Conservation (phyloP, 2,888 invertebrate species). For the Octonoba sinensis region DNA sequence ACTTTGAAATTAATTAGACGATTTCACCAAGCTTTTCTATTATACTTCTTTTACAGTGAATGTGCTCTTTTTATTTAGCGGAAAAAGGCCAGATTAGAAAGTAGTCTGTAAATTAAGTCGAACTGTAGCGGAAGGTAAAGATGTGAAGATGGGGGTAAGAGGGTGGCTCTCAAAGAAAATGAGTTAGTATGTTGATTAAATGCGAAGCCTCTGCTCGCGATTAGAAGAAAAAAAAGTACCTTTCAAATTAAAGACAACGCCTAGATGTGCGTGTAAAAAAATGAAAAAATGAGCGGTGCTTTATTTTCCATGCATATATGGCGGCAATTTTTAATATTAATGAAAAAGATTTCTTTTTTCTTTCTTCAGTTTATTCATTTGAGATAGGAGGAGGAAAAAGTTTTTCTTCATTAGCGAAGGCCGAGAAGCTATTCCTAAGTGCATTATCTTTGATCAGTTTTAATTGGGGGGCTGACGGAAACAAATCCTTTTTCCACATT, state of each 20-base stretch:
- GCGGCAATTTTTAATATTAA: conserved; percentile 64
- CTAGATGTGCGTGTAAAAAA: conserved; percentile 24
- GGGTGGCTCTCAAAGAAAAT: conserved; percentile 45
- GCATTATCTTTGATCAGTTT: conserved; percentile 64
- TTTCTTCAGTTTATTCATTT: conserved; percentile 45
- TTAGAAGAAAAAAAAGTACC: conserved; percentile 57
- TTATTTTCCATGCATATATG: conserved; percentile 61
- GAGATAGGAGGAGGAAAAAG: conserved; percentile 25
- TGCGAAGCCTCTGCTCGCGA: conserved; percentile 48
- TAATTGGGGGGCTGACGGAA: conserved; percentile 60
- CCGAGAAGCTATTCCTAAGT: conserved; percentile 56
- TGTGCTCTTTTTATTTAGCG: conserved; percentile 43
- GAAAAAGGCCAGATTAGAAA: conserved; percentile 56
- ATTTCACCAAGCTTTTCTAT: conserved; percentile 54
- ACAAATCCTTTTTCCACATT: conserved; percentile 64
- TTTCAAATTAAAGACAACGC: conserved; percentile 62
- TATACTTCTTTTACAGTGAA: conserved; percentile 7
- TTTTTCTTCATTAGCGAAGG: conserved; percentile 61
- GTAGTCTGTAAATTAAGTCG: conserved; percentile 62
- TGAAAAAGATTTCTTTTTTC: conserved; percentile 42
- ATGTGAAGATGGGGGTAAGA: not conserved
- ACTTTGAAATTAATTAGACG: conserved; percentile 64
- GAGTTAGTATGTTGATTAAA: conserved; percentile 64
- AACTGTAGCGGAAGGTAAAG: conserved; percentile 15
- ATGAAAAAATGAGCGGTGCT: conserved; percentile 42